Percentiles rank a stretch among this genome's conserved stretches.
phyloP scores from a whole-genome alignment of 2,113 vertebrate genomes.

The Oreochromis aureus region DNA sequence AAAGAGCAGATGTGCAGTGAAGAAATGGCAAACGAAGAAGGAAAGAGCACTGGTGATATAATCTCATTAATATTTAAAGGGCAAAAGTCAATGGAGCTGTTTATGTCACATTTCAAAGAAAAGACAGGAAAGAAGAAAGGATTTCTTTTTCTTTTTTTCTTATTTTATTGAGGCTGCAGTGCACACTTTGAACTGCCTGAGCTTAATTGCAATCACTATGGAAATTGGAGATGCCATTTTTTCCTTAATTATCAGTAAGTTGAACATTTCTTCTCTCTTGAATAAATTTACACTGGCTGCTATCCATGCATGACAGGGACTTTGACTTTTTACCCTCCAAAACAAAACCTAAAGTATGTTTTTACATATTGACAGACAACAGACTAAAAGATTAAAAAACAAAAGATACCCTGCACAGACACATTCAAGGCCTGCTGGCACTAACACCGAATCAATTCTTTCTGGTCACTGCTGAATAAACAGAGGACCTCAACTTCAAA shows the following conservation, averaged over 20 bases:
- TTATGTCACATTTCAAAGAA: background rate
- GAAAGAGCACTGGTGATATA: background rate
- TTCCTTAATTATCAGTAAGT: background rate
- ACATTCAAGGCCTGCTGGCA: background rate
- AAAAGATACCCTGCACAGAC: background rate
- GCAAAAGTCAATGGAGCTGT: background rate
- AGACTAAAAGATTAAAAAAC: background rate
- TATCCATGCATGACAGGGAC: background rate
- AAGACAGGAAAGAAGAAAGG: background rate
- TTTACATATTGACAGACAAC: background rate
- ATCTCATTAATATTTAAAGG: constrained; percentile 2
- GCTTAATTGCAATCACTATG: background rate
- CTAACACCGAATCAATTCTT: constrained; percentile 15
- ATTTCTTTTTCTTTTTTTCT: background rate
- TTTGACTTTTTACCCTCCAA: background rate
- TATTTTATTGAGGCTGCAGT: background rate
- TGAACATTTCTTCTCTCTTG: background rate
- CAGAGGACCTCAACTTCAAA: constrained; percentile 44
- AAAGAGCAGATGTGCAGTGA: background rate
- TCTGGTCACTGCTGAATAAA: background rate
- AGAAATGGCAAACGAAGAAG: background rate
- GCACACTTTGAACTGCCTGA: background rate
- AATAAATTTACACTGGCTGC: background rate
- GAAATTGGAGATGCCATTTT: background rate
- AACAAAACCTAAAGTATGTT: background rate